Conservation (phyloP, 2,888 invertebrate genomes). For the Cryptosula pallasiana region DNA sequence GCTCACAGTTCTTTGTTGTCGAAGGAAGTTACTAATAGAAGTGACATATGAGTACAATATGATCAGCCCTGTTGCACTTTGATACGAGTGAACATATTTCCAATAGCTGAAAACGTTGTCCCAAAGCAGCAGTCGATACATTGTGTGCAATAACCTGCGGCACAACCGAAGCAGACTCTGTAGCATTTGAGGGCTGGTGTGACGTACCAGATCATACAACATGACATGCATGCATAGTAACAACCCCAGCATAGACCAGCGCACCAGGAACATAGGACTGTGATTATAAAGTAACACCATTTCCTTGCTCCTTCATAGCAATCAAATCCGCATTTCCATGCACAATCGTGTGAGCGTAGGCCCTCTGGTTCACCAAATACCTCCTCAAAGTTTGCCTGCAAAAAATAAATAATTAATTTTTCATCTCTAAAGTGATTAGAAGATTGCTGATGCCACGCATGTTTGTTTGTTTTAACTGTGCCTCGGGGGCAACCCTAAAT, state of each 20-base stretch:
- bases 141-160: slow-evolving; percentile 60
- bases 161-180: slow-evolving; percentile 64
- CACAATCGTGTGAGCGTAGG: slow-evolving; percentile 25
- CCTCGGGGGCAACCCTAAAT: no score
- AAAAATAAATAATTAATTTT: no score
- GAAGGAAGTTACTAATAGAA: no score
- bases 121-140: slow-evolving; percentile 61
- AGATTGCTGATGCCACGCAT: no score
- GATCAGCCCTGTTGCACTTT: slow-evolving; percentile 26
- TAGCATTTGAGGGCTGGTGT: slow-evolving; percentile 65
- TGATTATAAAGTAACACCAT: slow-evolving; percentile 65
- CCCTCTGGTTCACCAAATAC: slow-evolving; percentile 26
- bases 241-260: slow-evolving; percentile 60
- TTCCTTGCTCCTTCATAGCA: slow-evolving; percentile 24
- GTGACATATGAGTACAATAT: no score
- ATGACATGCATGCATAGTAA: slow-evolving; percentile 56
- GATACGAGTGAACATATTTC: slow-evolving; percentile 57
- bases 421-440: no score
- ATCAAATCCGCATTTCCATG: slow-evolving; percentile 26
- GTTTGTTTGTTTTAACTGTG: no score
- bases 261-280: slow-evolving; percentile 64
- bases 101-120: slow-evolving; percentile 62
- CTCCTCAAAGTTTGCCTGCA: slow-evolving; percentile 26
- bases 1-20: no score
- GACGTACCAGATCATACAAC: slow-evolving; percentile 66